Base-by-base conservation (phyloP, 2,888 invertebrate species). In the Athetis lepigone region DNA sequence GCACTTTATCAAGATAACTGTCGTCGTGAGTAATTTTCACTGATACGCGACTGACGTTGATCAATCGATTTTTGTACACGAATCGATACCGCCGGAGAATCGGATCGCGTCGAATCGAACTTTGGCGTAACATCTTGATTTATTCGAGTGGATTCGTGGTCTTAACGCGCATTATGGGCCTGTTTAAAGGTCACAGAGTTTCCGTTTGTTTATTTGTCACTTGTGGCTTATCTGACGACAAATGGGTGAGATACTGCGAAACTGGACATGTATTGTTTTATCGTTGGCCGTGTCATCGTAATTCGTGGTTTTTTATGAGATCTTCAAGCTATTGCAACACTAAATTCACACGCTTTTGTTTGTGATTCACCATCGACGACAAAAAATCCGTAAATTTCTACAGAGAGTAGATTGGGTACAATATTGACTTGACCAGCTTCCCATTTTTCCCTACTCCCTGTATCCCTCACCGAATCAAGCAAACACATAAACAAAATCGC, bases 1-100 rank as follows among this genome's bases (percentile, higher is more conserved):
- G 60, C 81, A 68, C 82, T 90, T 90, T 89, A 92, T 93, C 92
- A 90, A 92, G 92, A 93, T 93, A 82, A 86, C 83, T 85, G 90
- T 89, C 89, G 37, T 70, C 70, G 77, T 92, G 90, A 93, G 82
- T 92, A 91, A 93, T 91, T 83, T 88, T 63, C 86, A 63, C 73
- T 84, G 91, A 91, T 91, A 90, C 77, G 56, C 70, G 49, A 66
- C 66, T 56, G 91, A 92, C 93, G 81, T 90, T 92, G 93, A 93
- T 91, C 86, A 89, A 93, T 93, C 88, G 93, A 90, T 89, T 88
- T 83, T 87, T 85, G 86, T 84, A 84, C 72, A 74, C 72, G 59
- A 70, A 79, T 80, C 79, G 80, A 79, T 81, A 71, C 63, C 62
- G 73, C 47, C 39, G 66, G 59, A 39, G 68, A 79, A 82, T 83